phyloP scores from a whole-genome alignment of 1,140 invertebrate genomes.

The Papilio glaucus region DNA sequence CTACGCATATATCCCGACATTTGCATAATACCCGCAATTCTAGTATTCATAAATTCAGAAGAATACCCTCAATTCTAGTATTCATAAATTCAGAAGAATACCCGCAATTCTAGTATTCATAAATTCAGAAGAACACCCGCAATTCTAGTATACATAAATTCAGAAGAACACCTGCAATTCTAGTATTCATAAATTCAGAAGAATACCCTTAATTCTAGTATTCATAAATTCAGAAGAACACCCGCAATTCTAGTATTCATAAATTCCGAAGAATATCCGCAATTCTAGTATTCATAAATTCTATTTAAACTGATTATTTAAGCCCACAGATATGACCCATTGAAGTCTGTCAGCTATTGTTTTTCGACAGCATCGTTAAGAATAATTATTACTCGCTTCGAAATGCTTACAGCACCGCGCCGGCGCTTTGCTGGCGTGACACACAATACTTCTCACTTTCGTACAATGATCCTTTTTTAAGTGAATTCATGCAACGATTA shows the following conservation, averaged over 20 bases:
- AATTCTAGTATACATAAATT: no score
- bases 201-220: no score
- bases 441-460: constrained; percentile 42
- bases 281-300: background rate
- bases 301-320: background rate
- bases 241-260: no score
- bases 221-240: no score
- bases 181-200: no score
- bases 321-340: background rate
- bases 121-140: no score
- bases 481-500: constrained; percentile 31
- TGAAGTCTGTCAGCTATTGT: background rate
- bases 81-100: no score
- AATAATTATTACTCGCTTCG: constrained; percentile 13
- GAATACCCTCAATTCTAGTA: no score
- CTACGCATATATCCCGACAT: background rate
- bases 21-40: background rate
- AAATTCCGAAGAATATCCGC: no score
- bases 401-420: constrained; percentile 26
- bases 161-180: no score
- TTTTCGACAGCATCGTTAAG: background rate
- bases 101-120: no score
- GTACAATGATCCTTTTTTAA: constrained; percentile 41
- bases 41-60: no score
- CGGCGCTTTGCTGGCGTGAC: constrained; percentile 14